Evolutionary conservation across 2,888 invertebrate genomes (phyloP).

Genomic region (Mesorhabditis spiculigera): DNA sequence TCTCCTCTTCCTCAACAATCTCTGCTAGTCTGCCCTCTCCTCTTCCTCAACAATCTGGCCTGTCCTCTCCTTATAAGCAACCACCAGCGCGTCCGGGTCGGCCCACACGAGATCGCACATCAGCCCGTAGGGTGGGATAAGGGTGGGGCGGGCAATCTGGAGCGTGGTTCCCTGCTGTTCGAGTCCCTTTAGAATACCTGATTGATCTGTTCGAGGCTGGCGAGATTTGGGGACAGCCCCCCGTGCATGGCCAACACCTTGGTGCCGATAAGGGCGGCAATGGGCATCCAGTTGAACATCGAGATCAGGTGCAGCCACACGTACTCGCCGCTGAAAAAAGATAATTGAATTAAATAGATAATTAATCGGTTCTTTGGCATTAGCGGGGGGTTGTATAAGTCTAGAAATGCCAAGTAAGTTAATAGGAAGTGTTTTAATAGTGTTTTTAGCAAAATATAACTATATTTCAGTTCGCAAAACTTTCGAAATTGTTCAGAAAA

Average conservation of each 20-base stretch:
- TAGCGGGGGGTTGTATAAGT: too few species aligned
- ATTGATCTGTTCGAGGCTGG: constrained; percentile 31
- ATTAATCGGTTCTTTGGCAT: background rate
- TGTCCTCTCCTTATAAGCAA: too few species aligned
- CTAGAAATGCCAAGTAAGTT: too few species aligned
- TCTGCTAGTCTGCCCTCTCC: too few species aligned
- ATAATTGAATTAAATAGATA: background rate
- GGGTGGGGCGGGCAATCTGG: constrained; percentile 15
- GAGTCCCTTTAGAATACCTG: constrained; percentile 13
- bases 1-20: too few species aligned
- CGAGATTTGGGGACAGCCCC: constrained; percentile 43
- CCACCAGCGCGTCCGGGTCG: constrained; percentile 25
- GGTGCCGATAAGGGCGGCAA: constrained; percentile 37
- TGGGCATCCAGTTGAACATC: constrained; percentile 46
- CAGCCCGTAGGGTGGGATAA: constrained; percentile 43
- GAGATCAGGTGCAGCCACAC: constrained; percentile 41
- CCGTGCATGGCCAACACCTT: constrained; percentile 50
- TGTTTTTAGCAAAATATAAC: too few species aligned
- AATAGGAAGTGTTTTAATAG: too few species aligned
- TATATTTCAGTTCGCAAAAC: background rate
- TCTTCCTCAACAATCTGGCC: too few species aligned
- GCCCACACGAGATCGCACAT: constrained; percentile 48
- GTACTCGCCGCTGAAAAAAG: constrained; percentile 7
- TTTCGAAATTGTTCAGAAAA: too few species aligned
- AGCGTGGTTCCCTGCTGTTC: background rate